Base-by-base conservation (phyloP, 1,140 invertebrate species). In the Pseudomyrmex dendroicus region DNA sequence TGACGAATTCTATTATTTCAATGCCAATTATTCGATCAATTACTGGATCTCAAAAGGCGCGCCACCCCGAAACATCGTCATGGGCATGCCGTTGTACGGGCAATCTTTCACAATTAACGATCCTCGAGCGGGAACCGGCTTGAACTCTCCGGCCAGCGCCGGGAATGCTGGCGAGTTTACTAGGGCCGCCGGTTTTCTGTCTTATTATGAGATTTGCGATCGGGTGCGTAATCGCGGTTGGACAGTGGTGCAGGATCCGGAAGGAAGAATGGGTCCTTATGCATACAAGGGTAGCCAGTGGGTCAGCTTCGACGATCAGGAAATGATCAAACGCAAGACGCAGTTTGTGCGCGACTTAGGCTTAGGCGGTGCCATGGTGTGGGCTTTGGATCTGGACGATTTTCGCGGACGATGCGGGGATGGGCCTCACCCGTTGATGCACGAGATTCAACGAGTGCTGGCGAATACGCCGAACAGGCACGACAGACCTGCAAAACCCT, bases 11-110 rank as follows among this genome's bases (percentile, higher is more conserved):
- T 91, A 90, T 46, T 93, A 93, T 82, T 94, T 94, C 82, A 91
- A 95, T 92, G 80, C 93, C 96, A 98, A 99, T 91, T 98, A 96
- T 91, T 97, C 98, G 0, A 96, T 98, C 20, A 96, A 98, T 88
- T 98, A 98, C 91, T 98, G 98, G 97, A 97, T 98, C 25, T 95
- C 96, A 2, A 96, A 97, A 89, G 98, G 98, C 22, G 97, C 97
- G 0, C 96, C 97, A 3, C 94, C 96, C 0, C 95, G 96, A 22
- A 98, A 97, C 86, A 95, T 98, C 15, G 96, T 98, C 0, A 96
- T 98, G 96, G 98, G 98, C 91, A 97, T 98, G 95, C 98, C 98
- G 1, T 92, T 98, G n/a, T 99, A 98, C 91, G 98, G 98, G 0
- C 97, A 98, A 91, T 96, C 97, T 1, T 98, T 98, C 90, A 96